Conservation (phyloP, 30 jellyfish, hydroid and myxozoan species). For the Chrysaora quinquecirrha region DNA sequence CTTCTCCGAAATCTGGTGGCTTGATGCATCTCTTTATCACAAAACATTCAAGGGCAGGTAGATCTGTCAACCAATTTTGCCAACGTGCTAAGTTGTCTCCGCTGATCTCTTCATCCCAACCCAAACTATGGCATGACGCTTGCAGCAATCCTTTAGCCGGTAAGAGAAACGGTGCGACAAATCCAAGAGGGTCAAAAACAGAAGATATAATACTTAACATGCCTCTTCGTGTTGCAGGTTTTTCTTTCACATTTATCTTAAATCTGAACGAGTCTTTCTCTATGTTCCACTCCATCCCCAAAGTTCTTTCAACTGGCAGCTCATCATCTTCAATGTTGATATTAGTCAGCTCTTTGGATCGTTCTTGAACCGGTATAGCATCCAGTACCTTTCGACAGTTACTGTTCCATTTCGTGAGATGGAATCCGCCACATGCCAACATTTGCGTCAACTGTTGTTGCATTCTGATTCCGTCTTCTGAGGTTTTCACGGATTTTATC, state of each 20-base stretch:
- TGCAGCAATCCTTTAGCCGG: conserved; percentile 39
- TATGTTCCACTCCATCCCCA: conserved; percentile 43
- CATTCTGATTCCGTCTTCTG: conserved; percentile 37
- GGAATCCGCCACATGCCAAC: conserved; percentile 32
- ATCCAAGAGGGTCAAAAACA: conserved; percentile 58
- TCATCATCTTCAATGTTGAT: conserved; percentile 13
- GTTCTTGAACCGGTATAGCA: conserved; percentile 15
- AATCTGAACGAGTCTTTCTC: not conserved
- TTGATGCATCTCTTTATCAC: not conserved
- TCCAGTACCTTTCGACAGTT: conserved; percentile 22
- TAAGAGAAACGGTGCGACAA: conserved; percentile 35
- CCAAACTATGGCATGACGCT: conserved; percentile 3
- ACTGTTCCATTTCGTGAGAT: conserved; percentile 41
- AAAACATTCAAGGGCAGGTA: not conserved
- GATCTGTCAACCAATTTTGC: conserved; percentile 36
- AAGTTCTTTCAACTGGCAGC: conserved; percentile 47
- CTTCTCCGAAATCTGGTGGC: conserved; percentile 15
- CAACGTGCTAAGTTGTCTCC: conserved; percentile 3
- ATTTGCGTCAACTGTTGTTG: not conserved
- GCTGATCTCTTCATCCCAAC: conserved; percentile 44
- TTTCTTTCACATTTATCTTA: not conserved
- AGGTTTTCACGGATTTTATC: conserved; percentile 9
- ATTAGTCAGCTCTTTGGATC: conserved; percentile 32
- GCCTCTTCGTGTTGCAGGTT: conserved; percentile 45
- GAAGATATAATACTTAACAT: conserved; percentile 30